Conservation (phyloP, 2,888 invertebrate genomes). For the Salticus scenicus region DNA sequence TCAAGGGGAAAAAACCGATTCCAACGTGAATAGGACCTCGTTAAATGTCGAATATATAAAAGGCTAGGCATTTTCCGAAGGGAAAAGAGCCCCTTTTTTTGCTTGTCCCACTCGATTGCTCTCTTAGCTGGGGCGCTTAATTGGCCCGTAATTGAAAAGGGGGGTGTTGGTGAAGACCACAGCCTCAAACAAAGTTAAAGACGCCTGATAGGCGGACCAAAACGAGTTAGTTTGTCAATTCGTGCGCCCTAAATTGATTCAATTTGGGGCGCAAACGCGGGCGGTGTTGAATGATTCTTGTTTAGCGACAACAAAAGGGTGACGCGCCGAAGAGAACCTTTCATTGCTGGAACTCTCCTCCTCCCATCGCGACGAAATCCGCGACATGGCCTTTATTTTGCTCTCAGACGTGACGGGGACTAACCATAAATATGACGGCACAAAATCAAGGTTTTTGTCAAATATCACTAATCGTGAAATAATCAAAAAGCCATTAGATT, state of each 20-base stretch:
- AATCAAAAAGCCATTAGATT: no score
- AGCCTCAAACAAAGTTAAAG: conserved; percentile 66
- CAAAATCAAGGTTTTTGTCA: neutral
- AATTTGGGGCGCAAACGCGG: conserved; percentile 48
- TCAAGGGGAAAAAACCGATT: conserved; percentile 17
- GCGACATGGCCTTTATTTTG: conserved; percentile 8
- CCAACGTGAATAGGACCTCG: conserved; percentile 53
- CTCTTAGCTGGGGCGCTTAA: conserved; percentile 52
- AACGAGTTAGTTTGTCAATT: conserved; percentile 68
- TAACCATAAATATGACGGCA: neutral
- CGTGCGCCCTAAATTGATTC: conserved; percentile 62
- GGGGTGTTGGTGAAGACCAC: conserved; percentile 33
- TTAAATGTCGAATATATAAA: conserved; percentile 36
- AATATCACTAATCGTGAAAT: no score
- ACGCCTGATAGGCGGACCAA: conserved; percentile 64
- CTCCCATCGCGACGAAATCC: neutral
- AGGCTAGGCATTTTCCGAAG: neutral
- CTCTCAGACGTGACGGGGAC: conserved; percentile 6
- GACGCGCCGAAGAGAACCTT: conserved; percentile 18
- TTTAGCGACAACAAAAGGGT: conserved; percentile 56
- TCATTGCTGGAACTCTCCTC: conserved; percentile 14
- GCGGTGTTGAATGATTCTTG: conserved; percentile 59
- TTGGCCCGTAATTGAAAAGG: conserved; percentile 53
- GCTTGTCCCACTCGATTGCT: conserved; percentile 36
- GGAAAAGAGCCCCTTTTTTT: neutral